Conservation (phyloP, 2,797 vertebrate genomes). For the Pangasius krempfi region DNA sequence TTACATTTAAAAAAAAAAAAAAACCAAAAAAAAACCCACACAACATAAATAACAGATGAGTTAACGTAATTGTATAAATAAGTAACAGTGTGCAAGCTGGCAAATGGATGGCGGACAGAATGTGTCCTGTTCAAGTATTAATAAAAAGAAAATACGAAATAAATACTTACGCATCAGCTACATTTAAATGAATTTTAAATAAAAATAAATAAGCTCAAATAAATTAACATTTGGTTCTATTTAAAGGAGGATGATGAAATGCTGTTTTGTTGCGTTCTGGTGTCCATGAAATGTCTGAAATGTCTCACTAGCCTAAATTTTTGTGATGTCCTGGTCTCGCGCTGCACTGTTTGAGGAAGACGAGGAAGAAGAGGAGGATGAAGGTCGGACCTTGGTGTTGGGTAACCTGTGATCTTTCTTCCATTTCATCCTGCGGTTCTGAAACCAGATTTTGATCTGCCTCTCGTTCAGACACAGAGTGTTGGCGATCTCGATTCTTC, state of each 20-base stretch:
- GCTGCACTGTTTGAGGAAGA: constrained; percentile 49
- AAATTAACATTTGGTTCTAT: constrained; percentile 61
- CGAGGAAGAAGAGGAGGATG: constrained; percentile 60
- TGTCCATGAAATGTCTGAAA: constrained; percentile 31
- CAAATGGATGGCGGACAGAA: background rate
- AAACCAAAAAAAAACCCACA: background rate
- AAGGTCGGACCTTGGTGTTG: constrained; percentile 80
- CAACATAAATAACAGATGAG: background rate
- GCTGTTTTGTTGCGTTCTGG: background rate
- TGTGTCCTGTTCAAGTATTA: constrained; percentile 21
- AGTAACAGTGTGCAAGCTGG: constrained; percentile 3
- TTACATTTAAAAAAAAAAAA: background rate
- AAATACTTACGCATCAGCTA: constrained; percentile 6
- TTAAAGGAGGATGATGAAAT: background rate
- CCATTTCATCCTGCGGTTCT: constrained; percentile 85
- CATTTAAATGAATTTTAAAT: background rate
- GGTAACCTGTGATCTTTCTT: constrained; percentile 85
- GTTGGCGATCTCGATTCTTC: constrained; percentile 84
- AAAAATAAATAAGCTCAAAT: constrained; percentile 60
- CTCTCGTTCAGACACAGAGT: constrained; percentile 82
- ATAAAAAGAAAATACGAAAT: constrained; percentile 46
- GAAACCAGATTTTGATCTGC: constrained; percentile 88
- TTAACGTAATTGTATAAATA: constrained; percentile 20
- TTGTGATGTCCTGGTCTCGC: constrained; percentile 76
- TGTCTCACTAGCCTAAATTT: constrained; percentile 69